Evolutionary conservation across 2,113 vertebrate genomes (phyloP).

Genomic region (Sapajus apella): DNA sequence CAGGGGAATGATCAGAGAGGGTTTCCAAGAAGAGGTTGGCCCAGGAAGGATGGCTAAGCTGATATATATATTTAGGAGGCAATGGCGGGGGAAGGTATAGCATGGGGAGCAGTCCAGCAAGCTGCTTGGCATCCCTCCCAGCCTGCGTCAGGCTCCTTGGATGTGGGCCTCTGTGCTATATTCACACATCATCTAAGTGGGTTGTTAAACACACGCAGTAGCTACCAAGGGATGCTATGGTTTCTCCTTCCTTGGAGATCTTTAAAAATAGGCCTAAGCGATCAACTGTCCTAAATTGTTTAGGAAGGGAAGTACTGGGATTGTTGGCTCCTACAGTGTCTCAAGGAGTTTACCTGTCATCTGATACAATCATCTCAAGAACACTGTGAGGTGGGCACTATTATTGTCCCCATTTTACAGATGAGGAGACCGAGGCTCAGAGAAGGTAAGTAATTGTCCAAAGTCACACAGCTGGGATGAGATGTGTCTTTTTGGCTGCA

Average conservation of each 20-base stretch:
- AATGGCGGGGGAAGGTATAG: slow-evolving; percentile 47
- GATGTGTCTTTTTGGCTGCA: background rate
- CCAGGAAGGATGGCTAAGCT: slow-evolving; percentile 18
- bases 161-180: slow-evolving; percentile 76
- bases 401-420: background rate
- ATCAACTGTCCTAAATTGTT: slow-evolving; percentile 69
- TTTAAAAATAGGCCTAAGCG: slow-evolving; percentile 74
- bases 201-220: slow-evolving; percentile 73
- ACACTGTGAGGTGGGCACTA: background rate
- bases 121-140: slow-evolving; percentile 74
- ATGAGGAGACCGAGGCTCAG: slow-evolving; percentile 3
- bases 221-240: slow-evolving; percentile 69
- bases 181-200: slow-evolving; percentile 77
- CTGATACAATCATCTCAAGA: background rate
- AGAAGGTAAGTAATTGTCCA: background rate
- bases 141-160: slow-evolving; percentile 75
- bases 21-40: background rate
- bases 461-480: background rate
- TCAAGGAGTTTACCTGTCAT: background rate
- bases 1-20: background rate
- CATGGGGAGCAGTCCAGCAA: slow-evolving; percentile 63
- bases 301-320: slow-evolving; percentile 38
- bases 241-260: slow-evolving; percentile 77
- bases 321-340: background rate
- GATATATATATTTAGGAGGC: slow-evolving; percentile 54